Percentiles rank a stretch among this genome's conserved stretches.
These are phyloP conservation scores for Eulemur mongoz DNA, from an alignment of 2,797 vertebrate species.

Conservation along the genomic window DNA sequence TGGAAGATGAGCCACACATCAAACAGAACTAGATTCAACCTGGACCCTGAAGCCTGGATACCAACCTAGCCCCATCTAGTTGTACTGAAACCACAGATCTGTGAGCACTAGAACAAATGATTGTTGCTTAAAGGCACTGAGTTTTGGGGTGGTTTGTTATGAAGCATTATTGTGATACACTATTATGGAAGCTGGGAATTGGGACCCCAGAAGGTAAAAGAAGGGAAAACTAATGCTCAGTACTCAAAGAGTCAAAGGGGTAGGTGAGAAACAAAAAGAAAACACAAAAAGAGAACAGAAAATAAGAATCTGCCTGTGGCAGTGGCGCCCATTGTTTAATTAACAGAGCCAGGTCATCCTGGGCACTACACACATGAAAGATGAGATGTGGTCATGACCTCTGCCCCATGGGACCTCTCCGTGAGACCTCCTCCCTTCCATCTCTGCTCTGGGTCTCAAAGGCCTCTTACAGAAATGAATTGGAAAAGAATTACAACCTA, in stretches of 20 bases:
- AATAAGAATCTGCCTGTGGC: not conserved
- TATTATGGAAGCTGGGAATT: not conserved
- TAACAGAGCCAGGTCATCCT: not conserved
- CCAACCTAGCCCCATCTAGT: not conserved
- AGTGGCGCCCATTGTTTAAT: conserved; percentile 16
- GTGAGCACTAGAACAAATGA: not conserved
- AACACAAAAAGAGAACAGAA: not conserved
- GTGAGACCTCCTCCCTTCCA: not conserved
- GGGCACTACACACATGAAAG: not conserved
- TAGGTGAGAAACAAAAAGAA: not conserved
- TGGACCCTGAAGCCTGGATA: not conserved
- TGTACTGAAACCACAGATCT: not conserved
- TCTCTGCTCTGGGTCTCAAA: not conserved
- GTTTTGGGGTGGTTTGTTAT: not conserved
- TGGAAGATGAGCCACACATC: not conserved
- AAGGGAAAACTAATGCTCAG: not conserved
- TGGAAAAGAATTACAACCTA: not conserved
- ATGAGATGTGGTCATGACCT: not conserved
- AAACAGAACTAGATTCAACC: not conserved
- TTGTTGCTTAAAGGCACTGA: not conserved
- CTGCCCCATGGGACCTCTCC: not conserved
- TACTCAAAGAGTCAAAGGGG: not conserved
- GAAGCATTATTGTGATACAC: not conserved
- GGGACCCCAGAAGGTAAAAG: not conserved
- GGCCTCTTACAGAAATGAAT: conserved; percentile 27